These are phyloP conservation scores for Listronotus bonariensis DNA, from an alignment of 1,140 invertebrate genomes.

Conservation along the genomic window DNA sequence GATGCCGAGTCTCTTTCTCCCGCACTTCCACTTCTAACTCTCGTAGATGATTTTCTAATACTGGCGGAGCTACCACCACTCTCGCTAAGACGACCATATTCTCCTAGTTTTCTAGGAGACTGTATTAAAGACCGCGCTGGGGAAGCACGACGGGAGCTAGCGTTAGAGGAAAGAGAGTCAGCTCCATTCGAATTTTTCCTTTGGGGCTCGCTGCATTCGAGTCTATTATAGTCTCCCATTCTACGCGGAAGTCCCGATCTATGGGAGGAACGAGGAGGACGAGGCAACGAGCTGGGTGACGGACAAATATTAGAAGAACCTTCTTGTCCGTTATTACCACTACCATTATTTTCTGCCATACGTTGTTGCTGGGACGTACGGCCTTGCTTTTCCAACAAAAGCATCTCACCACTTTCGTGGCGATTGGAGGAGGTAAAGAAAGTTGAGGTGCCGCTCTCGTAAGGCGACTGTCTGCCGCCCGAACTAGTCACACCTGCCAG, in stretches of 20 bases:
- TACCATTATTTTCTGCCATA: conserved; percentile 59
- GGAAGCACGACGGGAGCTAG: conserved; percentile 56
- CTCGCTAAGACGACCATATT: conserved; percentile 64
- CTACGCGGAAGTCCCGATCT: conserved; percentile 60
- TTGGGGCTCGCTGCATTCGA: conserved; percentile 44
- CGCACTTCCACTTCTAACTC: conserved; percentile 58
- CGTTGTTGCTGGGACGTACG: conserved; percentile 74
- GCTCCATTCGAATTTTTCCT: conserved; percentile 52
- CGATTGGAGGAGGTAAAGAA: conserved; percentile 55
- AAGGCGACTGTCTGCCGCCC: conserved; percentile 61
- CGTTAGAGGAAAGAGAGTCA: conserved; percentile 53
- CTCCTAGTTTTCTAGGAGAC: conserved; percentile 61
- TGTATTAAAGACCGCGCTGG: conserved; percentile 68
- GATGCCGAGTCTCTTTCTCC: conserved; percentile 61
- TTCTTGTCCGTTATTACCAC: conserved; percentile 18
- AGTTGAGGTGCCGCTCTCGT: conserved; percentile 52
- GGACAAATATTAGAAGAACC: conserved; percentile 62
- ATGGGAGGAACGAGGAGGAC: conserved; percentile 67
- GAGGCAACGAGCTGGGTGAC: conserved; percentile 69
- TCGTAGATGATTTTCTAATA: conserved; percentile 56
- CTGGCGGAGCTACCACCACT: conserved; percentile 56
- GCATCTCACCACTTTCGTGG: conserved; percentile 68
- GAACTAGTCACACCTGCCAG: conserved; percentile 70
- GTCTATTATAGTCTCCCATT: conserved; percentile 63
- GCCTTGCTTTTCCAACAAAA: conserved; percentile 76